Evolutionary conservation across 2,888 invertebrate species (phyloP).

Genomic region (Nasonovia ribisnigri): DNA sequence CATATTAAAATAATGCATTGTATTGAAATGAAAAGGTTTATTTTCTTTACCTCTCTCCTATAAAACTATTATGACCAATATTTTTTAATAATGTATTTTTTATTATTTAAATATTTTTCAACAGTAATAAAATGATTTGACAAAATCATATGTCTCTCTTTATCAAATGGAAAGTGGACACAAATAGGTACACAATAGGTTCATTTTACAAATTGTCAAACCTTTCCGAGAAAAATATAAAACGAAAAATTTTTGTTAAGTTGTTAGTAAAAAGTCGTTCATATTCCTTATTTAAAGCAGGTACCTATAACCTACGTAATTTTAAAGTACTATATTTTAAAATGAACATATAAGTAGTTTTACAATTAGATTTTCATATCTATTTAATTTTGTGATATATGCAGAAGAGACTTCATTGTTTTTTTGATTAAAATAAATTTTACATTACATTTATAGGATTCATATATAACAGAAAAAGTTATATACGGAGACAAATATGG

Average conservation of each 20-base stretch:
- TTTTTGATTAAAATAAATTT: background rate
- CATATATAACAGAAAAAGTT: background rate
- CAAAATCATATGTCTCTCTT: background rate
- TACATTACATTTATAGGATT: background rate
- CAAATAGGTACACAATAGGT: background rate
- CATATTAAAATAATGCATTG: background rate
- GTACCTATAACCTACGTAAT: background rate
- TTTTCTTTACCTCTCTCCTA: background rate
- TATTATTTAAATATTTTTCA: background rate
- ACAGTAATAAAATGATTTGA: background rate
- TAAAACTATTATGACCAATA: background rate
- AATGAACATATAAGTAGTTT: background rate
- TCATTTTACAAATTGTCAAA: background rate
- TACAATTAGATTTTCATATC: background rate
- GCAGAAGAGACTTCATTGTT: background rate
- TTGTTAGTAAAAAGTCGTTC: background rate
- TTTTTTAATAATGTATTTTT: constrained; percentile 8
- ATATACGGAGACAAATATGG: background rate
- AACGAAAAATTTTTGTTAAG: background rate
- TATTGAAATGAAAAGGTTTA: background rate
- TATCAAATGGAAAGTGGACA: background rate
- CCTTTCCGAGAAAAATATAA: background rate
- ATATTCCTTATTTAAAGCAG: background rate
- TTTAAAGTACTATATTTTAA: background rate
- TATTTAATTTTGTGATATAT: background rate